phyloP scores from a whole-genome alignment of 2,113 vertebrate genomes.

The Grus americana region DNA sequence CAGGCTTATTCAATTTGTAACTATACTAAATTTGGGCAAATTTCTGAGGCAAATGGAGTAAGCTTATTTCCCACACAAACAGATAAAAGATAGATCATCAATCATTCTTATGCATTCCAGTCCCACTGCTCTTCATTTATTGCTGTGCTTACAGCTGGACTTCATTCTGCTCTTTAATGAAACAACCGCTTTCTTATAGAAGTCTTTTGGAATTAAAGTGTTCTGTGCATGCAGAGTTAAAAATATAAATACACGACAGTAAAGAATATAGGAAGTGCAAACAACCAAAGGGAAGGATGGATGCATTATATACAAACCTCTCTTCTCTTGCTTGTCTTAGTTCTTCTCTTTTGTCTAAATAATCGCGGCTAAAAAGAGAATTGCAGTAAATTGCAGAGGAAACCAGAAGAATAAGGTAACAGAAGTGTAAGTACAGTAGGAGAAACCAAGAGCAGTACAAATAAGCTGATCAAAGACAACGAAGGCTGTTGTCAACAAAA shows the following conservation, averaged over 20 bases:
- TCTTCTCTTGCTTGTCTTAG: slow-evolving; percentile 91
- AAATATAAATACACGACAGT: background rate
- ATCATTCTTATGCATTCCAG: slow-evolving; percentile 7
- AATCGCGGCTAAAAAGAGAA: slow-evolving; percentile 84
- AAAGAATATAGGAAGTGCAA: background rate
- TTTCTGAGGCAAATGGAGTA: slow-evolving; percentile 21
- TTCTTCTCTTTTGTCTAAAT: slow-evolving; percentile 91
- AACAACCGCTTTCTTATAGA: background rate
- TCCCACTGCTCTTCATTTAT: slow-evolving; percentile 15
- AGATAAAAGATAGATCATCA: slow-evolving; percentile 41
- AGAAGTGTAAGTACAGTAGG: background rate
- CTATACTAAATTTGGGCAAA: background rate
- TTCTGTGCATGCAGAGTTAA: slow-evolving; percentile 47
- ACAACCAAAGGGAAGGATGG: background rate
- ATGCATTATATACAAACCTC: slow-evolving; percentile 80
- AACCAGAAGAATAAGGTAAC: slow-evolving; percentile 33
- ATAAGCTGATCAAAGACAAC: background rate
- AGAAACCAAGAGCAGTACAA: background rate
- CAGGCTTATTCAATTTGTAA: background rate
- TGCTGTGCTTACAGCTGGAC: slow-evolving; percentile 30
- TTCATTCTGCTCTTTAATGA: slow-evolving; percentile 2
- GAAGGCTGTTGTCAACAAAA: background rate
- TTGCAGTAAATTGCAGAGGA: slow-evolving; percentile 48
- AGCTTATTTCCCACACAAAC: slow-evolving; percentile 19
- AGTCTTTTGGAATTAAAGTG: background rate